A percentile compares a stretch with the other conserved stretches of the same genome.
These are phyloP conservation scores for Spilosoma lubricipeda DNA, from an alignment of 2,888 invertebrate species.

Conservation along the genomic window DNA sequence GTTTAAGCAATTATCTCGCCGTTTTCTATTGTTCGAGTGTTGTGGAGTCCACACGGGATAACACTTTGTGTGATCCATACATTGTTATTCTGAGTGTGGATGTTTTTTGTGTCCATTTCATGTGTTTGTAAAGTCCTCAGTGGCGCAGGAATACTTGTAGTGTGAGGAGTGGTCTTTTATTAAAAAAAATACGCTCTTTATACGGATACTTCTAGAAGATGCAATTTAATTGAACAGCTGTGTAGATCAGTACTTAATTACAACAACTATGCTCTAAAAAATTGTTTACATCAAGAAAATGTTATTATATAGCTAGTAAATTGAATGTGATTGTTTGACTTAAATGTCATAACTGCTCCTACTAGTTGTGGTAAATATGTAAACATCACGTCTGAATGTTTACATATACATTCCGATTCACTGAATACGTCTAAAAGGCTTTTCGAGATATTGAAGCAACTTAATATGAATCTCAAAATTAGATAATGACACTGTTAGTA, in stretches of 20 bases:
- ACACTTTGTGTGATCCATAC: too few relatives aligned
- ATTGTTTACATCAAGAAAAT: not conserved
- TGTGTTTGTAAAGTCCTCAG: too few relatives aligned
- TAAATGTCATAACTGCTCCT: not conserved
- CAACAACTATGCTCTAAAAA: not conserved
- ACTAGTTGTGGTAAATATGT: not conserved
- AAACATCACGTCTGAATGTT: not conserved
- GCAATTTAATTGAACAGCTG: not conserved
- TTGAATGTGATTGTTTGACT: constrained; percentile 2
- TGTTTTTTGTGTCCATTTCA: too few relatives aligned
- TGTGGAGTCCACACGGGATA: too few relatives aligned
- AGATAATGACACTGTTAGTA: not conserved
- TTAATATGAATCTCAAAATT: not conserved
- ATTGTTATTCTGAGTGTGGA: too few relatives aligned
- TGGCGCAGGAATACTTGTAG: too few relatives aligned
- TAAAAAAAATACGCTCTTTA: not conserved
- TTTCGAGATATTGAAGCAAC: not conserved
- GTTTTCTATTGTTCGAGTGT: too few relatives aligned
- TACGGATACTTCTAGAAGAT: too few relatives aligned
- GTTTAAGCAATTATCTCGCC: too few relatives aligned
- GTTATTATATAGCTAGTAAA: not conserved
- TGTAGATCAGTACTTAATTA: not conserved
- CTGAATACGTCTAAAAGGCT: not conserved
- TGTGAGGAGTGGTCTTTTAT: too few relatives aligned
- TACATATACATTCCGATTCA: not conserved